Evolutionary conservation across 2,797 vertebrate genomes (phyloP).

Genomic region (Cossypha polioptera): DNA sequence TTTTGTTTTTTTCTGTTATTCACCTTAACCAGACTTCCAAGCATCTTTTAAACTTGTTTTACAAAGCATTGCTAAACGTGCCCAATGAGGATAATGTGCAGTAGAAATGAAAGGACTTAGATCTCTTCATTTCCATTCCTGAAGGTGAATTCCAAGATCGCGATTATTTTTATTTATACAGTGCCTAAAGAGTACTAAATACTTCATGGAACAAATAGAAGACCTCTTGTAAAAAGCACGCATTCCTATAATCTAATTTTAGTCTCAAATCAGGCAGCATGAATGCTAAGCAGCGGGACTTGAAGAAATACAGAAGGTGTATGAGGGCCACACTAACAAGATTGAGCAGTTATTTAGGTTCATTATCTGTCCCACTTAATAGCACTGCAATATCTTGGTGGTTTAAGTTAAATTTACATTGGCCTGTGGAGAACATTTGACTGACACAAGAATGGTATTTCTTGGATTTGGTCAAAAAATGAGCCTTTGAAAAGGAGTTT

Average conservation of each 20-base stretch:
- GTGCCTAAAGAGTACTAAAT: constrained; percentile 58
- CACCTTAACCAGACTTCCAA: constrained; percentile 38
- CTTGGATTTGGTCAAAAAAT: not conserved
- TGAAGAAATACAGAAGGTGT: not conserved
- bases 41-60: constrained; percentile 25
- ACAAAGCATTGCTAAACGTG: constrained; percentile 18
- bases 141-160: constrained; percentile 60
- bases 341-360: constrained; percentile 46
- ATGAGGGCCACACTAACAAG: constrained; percentile 15
- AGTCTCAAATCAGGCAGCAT: constrained; percentile 32
- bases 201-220: constrained; percentile 64
- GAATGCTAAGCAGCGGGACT: constrained; percentile 50
- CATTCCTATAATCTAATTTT: constrained; percentile 60
- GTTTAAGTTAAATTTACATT: not conserved
- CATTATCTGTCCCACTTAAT: constrained; percentile 49
- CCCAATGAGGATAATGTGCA: constrained; percentile 5
- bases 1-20: not conserved
- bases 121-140: constrained; percentile 48
- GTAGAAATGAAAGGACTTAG: constrained; percentile 12
- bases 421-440: not conserved
- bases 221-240: constrained; percentile 55
- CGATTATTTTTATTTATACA: constrained; percentile 66
- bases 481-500: not conserved
- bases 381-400: not conserved
- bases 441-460: not conserved